phyloP scores from a whole-genome alignment of 2,888 invertebrate genomes.

The Ornithoptera priamus region DNA sequence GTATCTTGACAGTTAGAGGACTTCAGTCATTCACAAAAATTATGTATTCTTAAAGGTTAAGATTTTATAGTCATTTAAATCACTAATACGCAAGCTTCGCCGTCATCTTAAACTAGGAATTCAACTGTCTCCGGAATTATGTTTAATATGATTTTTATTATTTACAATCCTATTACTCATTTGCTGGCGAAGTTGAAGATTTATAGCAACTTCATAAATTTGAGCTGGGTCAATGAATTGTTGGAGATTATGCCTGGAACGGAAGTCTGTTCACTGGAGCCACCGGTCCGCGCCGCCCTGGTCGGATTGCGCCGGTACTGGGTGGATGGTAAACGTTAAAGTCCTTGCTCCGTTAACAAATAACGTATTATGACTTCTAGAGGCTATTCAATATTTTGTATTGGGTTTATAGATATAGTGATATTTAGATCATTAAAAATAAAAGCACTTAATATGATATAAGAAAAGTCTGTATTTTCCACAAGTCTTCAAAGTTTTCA shows the following conservation, averaged over 20 bases:
- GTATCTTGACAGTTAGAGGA: too few species aligned
- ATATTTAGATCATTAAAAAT: too few species aligned
- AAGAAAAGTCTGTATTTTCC: too few species aligned
- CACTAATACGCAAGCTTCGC: too few species aligned
- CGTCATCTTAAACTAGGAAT: too few species aligned
- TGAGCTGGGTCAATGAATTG: slow-evolving; percentile 57
- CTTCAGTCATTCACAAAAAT: too few species aligned
- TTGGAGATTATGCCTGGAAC: slow-evolving; percentile 45
- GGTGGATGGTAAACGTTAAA: slow-evolving; percentile 36
- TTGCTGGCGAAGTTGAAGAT: slow-evolving; percentile 8
- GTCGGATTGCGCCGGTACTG: slow-evolving; percentile 53
- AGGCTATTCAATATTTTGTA: background rate
- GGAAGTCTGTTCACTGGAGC: slow-evolving; percentile 49
- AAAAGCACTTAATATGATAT: too few species aligned
- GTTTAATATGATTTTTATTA: background rate
- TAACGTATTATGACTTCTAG: background rate
- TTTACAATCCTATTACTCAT: background rate
- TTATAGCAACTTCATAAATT: slow-evolving; percentile 28
- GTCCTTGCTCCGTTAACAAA: slow-evolving; percentile 35
- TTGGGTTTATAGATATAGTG: too few species aligned
- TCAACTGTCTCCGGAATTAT: background rate
- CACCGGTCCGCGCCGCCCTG: slow-evolving; percentile 50
- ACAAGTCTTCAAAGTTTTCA: too few species aligned
- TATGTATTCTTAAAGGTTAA: too few species aligned
- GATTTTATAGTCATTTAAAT: too few species aligned